Evolutionary conservation across 2,113 vertebrate species (phyloP).

Genomic region (Psettodes erumei): DNA sequence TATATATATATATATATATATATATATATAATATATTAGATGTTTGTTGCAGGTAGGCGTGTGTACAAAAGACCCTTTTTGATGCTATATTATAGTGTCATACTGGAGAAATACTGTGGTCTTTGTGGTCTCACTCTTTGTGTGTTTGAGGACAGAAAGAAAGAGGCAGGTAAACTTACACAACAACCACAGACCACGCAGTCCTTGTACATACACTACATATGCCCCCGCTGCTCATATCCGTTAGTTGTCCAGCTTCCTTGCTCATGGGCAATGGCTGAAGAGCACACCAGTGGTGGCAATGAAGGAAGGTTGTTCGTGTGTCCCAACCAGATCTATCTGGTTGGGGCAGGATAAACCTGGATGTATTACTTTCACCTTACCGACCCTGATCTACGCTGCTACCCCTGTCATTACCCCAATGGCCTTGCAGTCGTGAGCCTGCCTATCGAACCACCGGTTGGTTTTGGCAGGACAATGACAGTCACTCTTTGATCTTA

Average conservation of each 20-base stretch:
- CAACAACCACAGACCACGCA: background rate
- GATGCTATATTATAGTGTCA: background rate
- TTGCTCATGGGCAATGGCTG: background rate
- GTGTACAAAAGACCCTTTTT: background rate
- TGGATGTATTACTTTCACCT: background rate
- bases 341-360: background rate
- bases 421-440: too few species aligned
- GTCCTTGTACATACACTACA: background rate
- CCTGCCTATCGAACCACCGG: too few species aligned
- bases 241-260: background rate
- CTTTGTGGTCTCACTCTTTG: background rate
- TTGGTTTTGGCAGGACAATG: too few species aligned
- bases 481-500: background rate
- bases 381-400: too few species aligned
- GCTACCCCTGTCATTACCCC: too few species aligned
- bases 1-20: too few species aligned
- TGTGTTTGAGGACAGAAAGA: background rate
- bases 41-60: background rate
- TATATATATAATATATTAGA: background rate
- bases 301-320: background rate
- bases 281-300: background rate
- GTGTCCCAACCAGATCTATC: background rate
- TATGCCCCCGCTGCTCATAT: background rate
- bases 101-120: background rate
- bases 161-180: background rate